Conservation (phyloP, 37 sponge, comb jelly and placozoan species). For the Beroe ovata region DNA sequence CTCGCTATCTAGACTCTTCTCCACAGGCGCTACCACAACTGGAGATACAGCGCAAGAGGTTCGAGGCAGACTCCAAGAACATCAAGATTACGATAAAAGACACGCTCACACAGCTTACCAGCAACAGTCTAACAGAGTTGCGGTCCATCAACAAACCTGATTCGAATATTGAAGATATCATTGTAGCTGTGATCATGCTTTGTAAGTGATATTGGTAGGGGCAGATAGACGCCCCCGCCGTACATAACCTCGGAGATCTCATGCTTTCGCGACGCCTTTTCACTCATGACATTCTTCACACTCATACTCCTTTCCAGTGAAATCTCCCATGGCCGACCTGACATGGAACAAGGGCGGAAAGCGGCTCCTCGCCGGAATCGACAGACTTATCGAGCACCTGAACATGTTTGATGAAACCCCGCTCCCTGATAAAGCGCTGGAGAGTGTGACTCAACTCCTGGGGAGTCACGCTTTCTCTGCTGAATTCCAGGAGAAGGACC, state of each 20-base stretch:
- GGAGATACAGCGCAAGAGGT: constrained; percentile 48
- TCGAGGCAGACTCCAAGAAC: constrained; percentile 29
- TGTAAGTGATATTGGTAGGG: too few relatives aligned
- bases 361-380: constrained; percentile 88
- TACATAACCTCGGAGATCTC: too few relatives aligned
- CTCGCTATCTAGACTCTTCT: neutral
- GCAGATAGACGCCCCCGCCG: too few relatives aligned
- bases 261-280: too few relatives aligned
- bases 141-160: constrained; percentile 74
- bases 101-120: constrained; percentile 12
- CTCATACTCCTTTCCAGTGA: constrained; percentile 60
- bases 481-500: constrained; percentile 49
- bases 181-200: constrained; percentile 81
- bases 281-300: neutral
- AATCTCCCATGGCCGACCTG: constrained; percentile 83
- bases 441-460: constrained; percentile 58
- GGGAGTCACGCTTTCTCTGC: constrained; percentile 59
- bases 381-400: constrained; percentile 69
- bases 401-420: constrained; percentile 42
- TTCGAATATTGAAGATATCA: constrained; percentile 75
- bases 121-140: constrained; percentile 72
- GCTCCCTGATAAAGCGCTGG: constrained; percentile 64
- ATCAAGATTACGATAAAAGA: constrained; percentile 57
- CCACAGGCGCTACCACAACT: constrained; percentile 51
- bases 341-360: constrained; percentile 95